phyloP scores from a whole-genome alignment of 1,140 invertebrate genomes.

The Drosophila elegans region DNA sequence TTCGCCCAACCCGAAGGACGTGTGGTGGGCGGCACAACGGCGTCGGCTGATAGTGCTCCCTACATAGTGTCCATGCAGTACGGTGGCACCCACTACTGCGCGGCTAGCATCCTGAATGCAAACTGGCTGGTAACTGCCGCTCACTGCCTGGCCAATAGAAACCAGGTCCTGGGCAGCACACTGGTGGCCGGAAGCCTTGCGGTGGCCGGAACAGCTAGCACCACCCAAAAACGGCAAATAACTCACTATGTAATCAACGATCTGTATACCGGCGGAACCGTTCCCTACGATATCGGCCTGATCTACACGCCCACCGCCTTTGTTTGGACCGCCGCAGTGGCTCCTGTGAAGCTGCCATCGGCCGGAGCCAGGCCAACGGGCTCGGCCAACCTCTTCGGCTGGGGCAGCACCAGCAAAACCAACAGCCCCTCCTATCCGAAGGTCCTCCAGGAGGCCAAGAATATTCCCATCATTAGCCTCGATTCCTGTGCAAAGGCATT shows the following conservation, averaged over 20 bases:
- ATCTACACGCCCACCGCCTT: constrained; percentile 85
- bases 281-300: constrained; percentile 86
- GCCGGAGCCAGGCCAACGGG: constrained; percentile 84
- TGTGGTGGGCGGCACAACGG: constrained; percentile 73
- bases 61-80: constrained; percentile 83
- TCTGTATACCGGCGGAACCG: constrained; percentile 79
- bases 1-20: constrained; percentile 56
- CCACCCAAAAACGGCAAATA: constrained; percentile 70
- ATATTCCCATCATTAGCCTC: constrained; percentile 71
- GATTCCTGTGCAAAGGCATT: constrained; percentile 69
- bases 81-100: constrained; percentile 85
- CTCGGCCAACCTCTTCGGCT: constrained; percentile 84
- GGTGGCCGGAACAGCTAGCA: constrained; percentile 63
- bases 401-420: constrained; percentile 85
- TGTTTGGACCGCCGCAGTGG: constrained; percentile 84
- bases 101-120: constrained; percentile 85
- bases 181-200: constrained; percentile 71
- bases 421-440: constrained; percentile 73
- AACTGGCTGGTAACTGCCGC: constrained; percentile 86
- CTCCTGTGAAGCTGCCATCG: constrained; percentile 81
- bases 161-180: constrained; percentile 61
- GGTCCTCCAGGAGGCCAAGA: constrained; percentile 81
- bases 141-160: constrained; percentile 71
- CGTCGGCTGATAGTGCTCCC: constrained; percentile 69
- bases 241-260: constrained; percentile 65